Base-by-base conservation (phyloP, 2,888 invertebrate genomes). In the Phortica magna region DNA sequence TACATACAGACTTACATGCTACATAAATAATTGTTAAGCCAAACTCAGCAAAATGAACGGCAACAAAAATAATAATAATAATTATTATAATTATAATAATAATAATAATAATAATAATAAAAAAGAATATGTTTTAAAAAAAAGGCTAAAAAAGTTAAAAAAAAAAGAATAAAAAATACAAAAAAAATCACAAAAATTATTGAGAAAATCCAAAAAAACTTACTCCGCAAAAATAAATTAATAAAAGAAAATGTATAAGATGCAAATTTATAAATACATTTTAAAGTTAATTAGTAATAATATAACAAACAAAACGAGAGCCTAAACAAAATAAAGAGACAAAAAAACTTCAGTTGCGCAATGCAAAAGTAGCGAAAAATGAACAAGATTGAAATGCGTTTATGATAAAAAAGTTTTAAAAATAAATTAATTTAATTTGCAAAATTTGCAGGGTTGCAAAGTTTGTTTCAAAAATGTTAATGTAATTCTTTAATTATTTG, bases 361-460 rank as follows among this genome's bases (percentile, higher is more conserved):
- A 9, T 59, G 59, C 59, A 81, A 85, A 82, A 83, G 83, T 81
- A 85, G 87, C 81, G 83, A 85, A 87, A 31, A 31, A 31, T 31
- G 0, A 31, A 17, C n/a, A 67, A 42, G 9, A 14, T 67, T 67
- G 48, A 48, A 48, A 48, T 48, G 48, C 48, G 48, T 48, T 48
- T 17, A 39, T 41, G 42, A 67, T 41, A 67, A 65, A 2, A 1
- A 41, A 67, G 10, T 2, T 48, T 2, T 6, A 12, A 6, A 64
- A 31, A 64, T 14, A 61, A 7, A 17, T 61, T 0, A 61, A 19
- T 7, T 10, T 61, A 61, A 61, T 19, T 17, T 17, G 19, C 6
- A 19, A 64, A 64, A 14, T 6, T 14, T 9, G 64, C 39, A 31
- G 64, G 10, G 10, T 14, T 64, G 19, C 59, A 59, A 64, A 64